A percentile compares a stretch with the other conserved stretches of the same genome.
phyloP scores from a whole-genome alignment of 2,888 invertebrate species.

The Lepidocyrtoides sp. region DNA sequence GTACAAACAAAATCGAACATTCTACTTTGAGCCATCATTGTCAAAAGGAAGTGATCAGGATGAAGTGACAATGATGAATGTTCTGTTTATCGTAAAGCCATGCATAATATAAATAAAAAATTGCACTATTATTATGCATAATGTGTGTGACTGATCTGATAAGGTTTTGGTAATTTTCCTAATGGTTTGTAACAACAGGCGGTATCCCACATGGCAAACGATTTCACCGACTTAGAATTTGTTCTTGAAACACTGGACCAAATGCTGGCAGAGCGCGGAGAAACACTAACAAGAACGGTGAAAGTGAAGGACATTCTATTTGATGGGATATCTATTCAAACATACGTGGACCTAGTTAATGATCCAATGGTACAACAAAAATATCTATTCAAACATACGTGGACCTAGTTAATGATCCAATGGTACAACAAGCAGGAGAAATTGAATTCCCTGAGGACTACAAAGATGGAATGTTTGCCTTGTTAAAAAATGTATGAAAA shows the following conservation, averaged over 20 bases:
- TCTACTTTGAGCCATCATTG: slow-evolving; percentile 77
- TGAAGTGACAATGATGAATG: slow-evolving; percentile 78
- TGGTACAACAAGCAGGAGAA: slow-evolving; percentile 75
- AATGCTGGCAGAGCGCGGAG: slow-evolving; percentile 77
- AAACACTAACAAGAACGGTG: slow-evolving; percentile 67
- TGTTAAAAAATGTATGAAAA: slow-evolving; percentile 80
- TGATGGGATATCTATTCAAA: slow-evolving; percentile 79
- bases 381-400: slow-evolving; percentile 80
- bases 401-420: slow-evolving; percentile 76
- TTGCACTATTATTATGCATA: no score
- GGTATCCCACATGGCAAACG: slow-evolving; percentile 69
- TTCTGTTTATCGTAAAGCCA: slow-evolving; percentile 76
- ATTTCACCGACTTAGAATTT: slow-evolving; percentile 75
- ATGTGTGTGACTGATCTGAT: no score
- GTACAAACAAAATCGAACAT: slow-evolving; percentile 77
- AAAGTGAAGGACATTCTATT: slow-evolving; percentile 80
- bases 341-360: slow-evolving; percentile 77
- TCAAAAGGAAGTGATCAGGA: slow-evolving; percentile 76
- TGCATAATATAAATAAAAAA: no score
- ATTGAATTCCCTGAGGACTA: slow-evolving; percentile 76
- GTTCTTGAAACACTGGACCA: slow-evolving; percentile 75
- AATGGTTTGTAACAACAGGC: no score
- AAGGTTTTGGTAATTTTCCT: no score
- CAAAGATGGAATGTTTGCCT: slow-evolving; percentile 80
- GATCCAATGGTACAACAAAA: slow-evolving; percentile 78